Conservation (phyloP, 2,113 vertebrate genomes). For the Tragelaphus imberbis region DNA sequence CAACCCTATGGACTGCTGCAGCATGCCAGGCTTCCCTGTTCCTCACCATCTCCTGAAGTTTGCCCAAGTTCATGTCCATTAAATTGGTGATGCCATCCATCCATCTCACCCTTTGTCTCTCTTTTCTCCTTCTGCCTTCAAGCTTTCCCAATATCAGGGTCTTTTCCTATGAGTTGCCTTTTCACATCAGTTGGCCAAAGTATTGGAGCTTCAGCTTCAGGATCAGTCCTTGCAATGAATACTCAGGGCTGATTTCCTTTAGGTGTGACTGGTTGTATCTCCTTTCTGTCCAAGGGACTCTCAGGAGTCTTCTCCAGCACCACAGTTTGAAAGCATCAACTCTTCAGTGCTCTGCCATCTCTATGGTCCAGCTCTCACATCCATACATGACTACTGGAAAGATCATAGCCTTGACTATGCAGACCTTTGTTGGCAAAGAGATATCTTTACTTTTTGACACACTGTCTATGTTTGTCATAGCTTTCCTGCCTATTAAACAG, state of each 20-base stretch:
- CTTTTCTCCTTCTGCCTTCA: background rate
- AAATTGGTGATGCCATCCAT: background rate
- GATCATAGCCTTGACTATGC: background rate
- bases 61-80: background rate
- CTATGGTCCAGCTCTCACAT: background rate
- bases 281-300: background rate
- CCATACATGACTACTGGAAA: background rate
- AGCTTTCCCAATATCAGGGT: background rate
- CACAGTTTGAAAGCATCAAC: background rate
- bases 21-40: background rate
- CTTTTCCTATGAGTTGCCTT: background rate
- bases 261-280: background rate
- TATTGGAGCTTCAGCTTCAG: background rate
- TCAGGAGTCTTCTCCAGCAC: background rate
- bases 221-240: background rate
- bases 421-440: background rate
- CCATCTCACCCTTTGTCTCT: background rate
- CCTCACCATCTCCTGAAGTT: background rate
- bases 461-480: background rate
- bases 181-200: background rate
- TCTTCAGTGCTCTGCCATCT: background rate
- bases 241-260: background rate
- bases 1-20: background rate
- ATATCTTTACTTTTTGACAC: background rate
- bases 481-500: background rate